Evolutionary conservation across 2,888 invertebrate species (phyloP), one percentile per base, ranked within the genome.

Genomic region (Flexamia atlantica): DNA sequence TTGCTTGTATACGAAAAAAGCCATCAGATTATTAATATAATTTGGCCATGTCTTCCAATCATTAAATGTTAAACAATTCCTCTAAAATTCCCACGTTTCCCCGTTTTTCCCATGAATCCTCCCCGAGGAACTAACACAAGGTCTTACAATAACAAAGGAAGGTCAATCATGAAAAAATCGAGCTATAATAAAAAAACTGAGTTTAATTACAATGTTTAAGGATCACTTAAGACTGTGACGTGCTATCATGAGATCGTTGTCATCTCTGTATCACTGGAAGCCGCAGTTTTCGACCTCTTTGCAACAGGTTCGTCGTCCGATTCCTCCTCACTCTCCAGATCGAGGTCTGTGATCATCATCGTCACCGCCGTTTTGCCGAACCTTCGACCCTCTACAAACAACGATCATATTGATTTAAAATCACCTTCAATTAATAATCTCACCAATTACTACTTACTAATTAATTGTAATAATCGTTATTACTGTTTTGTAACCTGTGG

Each of bases 281-380:
- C 80, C 3, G 60, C 42, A 9, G 40, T 81, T 23, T 68, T 64
- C 40, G 23, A 81, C 42, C 81, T 57, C 46, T 81, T 81, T 17
- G 81, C 42, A 14, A 42, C 32, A 14, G 81, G 81, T 68, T 81
- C 81, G 10, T 68, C 81, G 20, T 80, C 57, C 12, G 57, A 57
- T n/a, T 36, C 64, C 14, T 30, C 60, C 25, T 81, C 81, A 68
- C 30, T 30, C 23, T 64, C 81, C 28, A 81, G n/a, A 9, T 81
- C 81, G 0, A 81, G 68, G 17, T 68, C 46, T 17, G 42, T 81
- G 50, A 81, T 68, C 68, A 68, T 68, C 68, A 81, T 68, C 9
- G 81, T 81, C 81, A 81, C 68, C 20, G 81, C 64, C 28, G 81
- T 42, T 28, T 50, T 81, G 30, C 81, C 68, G 40, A 68, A 81